phyloP scores from a whole-genome alignment of 2,888 invertebrate species.

The Eupithecia vulgata region DNA sequence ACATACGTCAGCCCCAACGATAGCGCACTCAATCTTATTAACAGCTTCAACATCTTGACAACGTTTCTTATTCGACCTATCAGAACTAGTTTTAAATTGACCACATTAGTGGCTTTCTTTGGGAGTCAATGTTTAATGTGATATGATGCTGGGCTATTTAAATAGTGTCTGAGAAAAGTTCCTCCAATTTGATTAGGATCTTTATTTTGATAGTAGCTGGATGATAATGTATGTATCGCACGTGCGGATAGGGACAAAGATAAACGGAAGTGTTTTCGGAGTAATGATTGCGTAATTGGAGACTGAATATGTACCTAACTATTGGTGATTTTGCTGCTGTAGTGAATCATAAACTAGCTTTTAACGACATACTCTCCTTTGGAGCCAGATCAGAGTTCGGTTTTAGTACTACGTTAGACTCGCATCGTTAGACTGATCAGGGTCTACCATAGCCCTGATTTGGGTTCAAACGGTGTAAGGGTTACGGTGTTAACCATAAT shows the following conservation, averaged over 20 bases:
- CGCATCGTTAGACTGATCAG: no score
- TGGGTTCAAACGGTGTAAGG: no score
- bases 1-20: conserved; percentile 59
- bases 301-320: background rate
- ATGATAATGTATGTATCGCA: conserved; percentile 44
- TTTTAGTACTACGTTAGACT: no score
- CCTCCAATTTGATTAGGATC: conserved; percentile 41
- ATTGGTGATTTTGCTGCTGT: background rate
- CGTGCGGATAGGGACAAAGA: conserved; percentile 43
- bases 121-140: conserved; percentile 16
- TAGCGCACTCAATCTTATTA: conserved; percentile 58
- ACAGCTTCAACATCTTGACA: conserved; percentile 56
- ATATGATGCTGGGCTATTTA: conserved; percentile 37
- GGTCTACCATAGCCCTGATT: no score
- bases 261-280: conserved; percentile 22
- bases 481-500: background rate
- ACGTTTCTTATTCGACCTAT: background rate
- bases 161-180: conserved; percentile 24
- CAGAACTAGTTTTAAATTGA: background rate
- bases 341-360: background rate
- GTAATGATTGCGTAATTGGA: conserved; percentile 7
- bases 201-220: conserved; percentile 45
- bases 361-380: background rate
- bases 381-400: no score
- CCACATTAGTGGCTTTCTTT: conserved; percentile 2